Evolutionary conservation across 2,113 vertebrate genomes (phyloP).

Genomic region (Mola mola): DNA sequence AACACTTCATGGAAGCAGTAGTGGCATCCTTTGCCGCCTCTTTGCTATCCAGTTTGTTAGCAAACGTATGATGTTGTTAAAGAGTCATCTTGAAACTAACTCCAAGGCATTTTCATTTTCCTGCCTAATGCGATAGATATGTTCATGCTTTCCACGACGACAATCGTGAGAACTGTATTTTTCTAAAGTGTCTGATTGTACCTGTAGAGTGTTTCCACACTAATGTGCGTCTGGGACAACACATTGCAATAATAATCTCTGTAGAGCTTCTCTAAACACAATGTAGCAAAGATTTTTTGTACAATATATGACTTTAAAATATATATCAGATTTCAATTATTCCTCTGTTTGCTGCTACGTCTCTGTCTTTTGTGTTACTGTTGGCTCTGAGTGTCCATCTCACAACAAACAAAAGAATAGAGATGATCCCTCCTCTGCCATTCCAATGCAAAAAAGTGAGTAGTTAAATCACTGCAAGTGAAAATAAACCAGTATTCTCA

Average conservation of each 20-base stretch:
- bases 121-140: slow-evolving; percentile 9
- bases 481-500: no score
- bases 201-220: slow-evolving; percentile 29
- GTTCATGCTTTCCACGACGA: slow-evolving; percentile 21
- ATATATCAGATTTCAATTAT: slow-evolving; percentile 22
- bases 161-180: slow-evolving; percentile 42
- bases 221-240: slow-evolving; percentile 21
- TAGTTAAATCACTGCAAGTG: no score
- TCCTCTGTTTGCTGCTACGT: slow-evolving; percentile 24
- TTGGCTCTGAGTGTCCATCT: not conserved
- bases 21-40: not conserved
- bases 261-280: slow-evolving; percentile 31
- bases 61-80: slow-evolving; percentile 4
- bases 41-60: slow-evolving; percentile 6
- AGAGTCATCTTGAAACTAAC: slow-evolving; percentile 32
- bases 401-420: not conserved
- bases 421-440: not conserved
- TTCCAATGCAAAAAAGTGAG: no score
- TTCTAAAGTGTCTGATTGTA: slow-evolving; percentile 50
- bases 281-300: slow-evolving; percentile 43
- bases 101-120: slow-evolving; percentile 15
- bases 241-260: slow-evolving; percentile 29
- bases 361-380: slow-evolving; percentile 1
- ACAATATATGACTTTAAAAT: slow-evolving; percentile 45
- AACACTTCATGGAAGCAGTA: slow-evolving; percentile 21